phyloP scores from a whole-genome alignment of 2,797 vertebrate genomes.

The Yasuhikotakia modesta region DNA sequence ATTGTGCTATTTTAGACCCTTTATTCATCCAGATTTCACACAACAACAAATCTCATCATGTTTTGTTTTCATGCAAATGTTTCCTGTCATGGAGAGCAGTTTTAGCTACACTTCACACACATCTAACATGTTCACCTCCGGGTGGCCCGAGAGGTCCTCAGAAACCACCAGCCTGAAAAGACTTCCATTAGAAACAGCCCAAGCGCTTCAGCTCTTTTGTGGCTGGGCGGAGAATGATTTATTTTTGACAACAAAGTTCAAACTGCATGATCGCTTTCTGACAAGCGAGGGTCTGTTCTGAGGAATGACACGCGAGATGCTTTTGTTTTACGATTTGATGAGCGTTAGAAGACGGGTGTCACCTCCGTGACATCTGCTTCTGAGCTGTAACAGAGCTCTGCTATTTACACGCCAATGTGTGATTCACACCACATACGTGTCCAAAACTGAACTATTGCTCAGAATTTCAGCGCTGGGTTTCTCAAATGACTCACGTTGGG shows the following conservation, averaged over 20 bases:
- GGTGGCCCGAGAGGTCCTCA: not conserved
- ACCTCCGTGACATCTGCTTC: conserved; percentile 62
- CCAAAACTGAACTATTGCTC: conserved; percentile 11
- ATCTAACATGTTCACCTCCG: conserved; percentile 4
- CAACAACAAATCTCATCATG: not conserved
- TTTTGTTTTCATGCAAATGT: conserved; percentile 9
- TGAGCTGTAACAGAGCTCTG: not conserved
- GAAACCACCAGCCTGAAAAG: conserved; percentile 45
- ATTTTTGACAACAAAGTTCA: conserved; percentile 50
- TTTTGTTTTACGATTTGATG: conserved; percentile 56
- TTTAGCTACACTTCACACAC: not conserved
- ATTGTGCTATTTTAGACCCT: too few species aligned
- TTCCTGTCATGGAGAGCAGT: not conserved
- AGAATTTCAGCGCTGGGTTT: conserved; percentile 3
- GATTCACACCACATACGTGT: conserved; percentile 2
- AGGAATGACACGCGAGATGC: conserved; percentile 28
- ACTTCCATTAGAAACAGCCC: conserved; percentile 57
- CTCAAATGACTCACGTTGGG: conserved; percentile 30
- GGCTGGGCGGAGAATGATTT: conserved; percentile 54
- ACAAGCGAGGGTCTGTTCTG: conserved; percentile 28
- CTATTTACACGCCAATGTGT: not conserved
- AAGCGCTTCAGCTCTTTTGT: conserved; percentile 44
- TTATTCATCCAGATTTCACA: too few species aligned
- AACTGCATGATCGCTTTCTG: conserved; percentile 40
- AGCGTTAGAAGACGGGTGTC: conserved; percentile 53